Percentiles rank a stretch among this genome's conserved stretches.
Conservation (phyloP, 2,113 vertebrate genomes). For the Sapajus apella region DNA sequence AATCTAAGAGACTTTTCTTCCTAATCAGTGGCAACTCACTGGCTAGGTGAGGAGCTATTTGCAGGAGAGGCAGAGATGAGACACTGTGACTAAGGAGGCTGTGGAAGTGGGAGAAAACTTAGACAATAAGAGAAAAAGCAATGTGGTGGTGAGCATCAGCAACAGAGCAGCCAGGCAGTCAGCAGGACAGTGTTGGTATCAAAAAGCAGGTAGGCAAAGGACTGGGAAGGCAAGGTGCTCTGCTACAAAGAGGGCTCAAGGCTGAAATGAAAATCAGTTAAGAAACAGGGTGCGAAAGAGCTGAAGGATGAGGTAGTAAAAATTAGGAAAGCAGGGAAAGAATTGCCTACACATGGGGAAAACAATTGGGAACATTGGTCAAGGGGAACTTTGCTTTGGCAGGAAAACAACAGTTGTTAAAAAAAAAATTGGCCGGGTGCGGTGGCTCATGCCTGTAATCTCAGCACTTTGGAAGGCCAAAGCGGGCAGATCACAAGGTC, state of each 20-base stretch:
- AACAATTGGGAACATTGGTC: background rate
- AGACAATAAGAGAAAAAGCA: background rate
- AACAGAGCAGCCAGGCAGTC: background rate
- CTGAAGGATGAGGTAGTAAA: background rate
- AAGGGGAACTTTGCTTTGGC: slow-evolving; percentile 14
- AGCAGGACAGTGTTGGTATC: background rate
- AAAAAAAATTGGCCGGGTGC: background rate
- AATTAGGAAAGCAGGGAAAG: background rate
- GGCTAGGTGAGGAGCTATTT: background rate
- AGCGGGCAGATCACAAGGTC: too few relatives aligned
- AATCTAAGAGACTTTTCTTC: background rate
- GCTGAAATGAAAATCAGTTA: background rate
- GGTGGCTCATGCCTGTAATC: too few relatives aligned
- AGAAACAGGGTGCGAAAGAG: background rate
- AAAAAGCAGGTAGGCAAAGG: background rate
- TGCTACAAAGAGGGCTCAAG: background rate
- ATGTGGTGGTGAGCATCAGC: background rate
- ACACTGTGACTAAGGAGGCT: background rate
- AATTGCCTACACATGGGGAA: background rate
- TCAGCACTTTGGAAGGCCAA: too few relatives aligned
- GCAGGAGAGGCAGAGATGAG: background rate
- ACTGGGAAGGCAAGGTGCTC: background rate
- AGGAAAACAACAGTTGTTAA: background rate
- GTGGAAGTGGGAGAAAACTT: background rate
- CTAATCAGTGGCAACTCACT: background rate